Conservation (phyloP, 1,140 invertebrate species). For the Megalopta genalis region DNA sequence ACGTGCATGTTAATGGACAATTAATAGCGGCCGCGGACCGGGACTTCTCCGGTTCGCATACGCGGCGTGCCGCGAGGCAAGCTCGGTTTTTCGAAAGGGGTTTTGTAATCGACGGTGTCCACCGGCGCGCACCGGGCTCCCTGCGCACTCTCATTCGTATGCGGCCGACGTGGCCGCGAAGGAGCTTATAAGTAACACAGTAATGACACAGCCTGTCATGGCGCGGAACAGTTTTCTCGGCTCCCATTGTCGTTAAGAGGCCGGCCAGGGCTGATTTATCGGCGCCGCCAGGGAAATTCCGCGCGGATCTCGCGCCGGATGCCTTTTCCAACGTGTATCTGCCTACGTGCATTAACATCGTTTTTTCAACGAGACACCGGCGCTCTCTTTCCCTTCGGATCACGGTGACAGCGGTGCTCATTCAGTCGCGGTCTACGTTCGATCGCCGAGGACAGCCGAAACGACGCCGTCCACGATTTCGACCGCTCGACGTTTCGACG, state of each 20-base stretch:
- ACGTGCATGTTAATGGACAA: constrained; percentile 73
- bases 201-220: constrained; percentile 76
- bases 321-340: constrained; percentile 56
- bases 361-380: constrained; percentile 26
- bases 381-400: not conserved
- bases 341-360: constrained; percentile 42
- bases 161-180: constrained; percentile 64
- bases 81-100: constrained; percentile 61
- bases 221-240: constrained; percentile 71
- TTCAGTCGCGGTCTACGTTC: too few relatives aligned
- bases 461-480: too few relatives aligned
- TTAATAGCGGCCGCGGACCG: constrained; percentile 59
- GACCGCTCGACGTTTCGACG: too few relatives aligned
- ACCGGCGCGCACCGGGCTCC: not conserved
- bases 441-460: too few relatives aligned
- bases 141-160: constrained; percentile 68
- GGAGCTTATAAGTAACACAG: constrained; percentile 75
- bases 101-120: constrained; percentile 66
- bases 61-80: constrained; percentile 57
- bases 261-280: constrained; percentile 68
- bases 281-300: constrained; percentile 70
- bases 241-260: constrained; percentile 61
- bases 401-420: not conserved
- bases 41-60: constrained; percentile 59
- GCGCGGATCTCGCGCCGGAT: constrained; percentile 40